Evolutionary conservation across 2,113 vertebrate genomes (phyloP).

Genomic region (Bujurquina vittata): DNA sequence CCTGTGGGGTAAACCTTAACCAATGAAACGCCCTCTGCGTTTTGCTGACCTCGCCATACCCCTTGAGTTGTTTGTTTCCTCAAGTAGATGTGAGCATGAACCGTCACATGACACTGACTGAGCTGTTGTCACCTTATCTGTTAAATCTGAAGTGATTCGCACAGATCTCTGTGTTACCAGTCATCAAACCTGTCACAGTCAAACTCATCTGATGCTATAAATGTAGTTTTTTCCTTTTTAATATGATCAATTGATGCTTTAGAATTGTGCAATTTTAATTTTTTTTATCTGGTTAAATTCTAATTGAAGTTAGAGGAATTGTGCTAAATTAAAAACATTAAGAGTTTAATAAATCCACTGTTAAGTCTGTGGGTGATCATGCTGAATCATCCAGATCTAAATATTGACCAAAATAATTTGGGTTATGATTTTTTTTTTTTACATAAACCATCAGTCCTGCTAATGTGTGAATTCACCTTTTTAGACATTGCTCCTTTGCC

Average conservation of each 20-base stretch:
- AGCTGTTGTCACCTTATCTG: too few species aligned
- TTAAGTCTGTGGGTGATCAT: background rate
- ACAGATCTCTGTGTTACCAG: background rate
- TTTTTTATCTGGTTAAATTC: background rate
- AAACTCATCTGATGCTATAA: too few species aligned
- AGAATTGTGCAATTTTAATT: too few species aligned
- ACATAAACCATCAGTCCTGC: too few species aligned
- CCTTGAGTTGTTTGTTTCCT: background rate
- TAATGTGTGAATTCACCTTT: background rate
- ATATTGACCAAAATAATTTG: background rate
- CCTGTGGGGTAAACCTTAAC: background rate
- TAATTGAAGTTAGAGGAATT: accelerated
- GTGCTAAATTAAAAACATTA: background rate
- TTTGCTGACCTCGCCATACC: constrained; percentile 45
- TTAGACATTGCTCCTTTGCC: background rate
- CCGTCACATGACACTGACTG: background rate
- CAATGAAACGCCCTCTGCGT: constrained; percentile 43
- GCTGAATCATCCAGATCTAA: background rate
- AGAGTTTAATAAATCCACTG: accelerated
- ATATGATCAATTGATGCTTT: too few species aligned
- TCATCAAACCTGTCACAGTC: background rate
- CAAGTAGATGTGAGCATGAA: background rate
- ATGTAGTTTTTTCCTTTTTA: too few species aligned
- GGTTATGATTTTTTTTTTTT: too few species aligned
- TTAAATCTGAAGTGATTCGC: background rate